phyloP scores from a whole-genome alignment of 2,888 invertebrate genomes.

The Agonopterix heracliana region DNA sequence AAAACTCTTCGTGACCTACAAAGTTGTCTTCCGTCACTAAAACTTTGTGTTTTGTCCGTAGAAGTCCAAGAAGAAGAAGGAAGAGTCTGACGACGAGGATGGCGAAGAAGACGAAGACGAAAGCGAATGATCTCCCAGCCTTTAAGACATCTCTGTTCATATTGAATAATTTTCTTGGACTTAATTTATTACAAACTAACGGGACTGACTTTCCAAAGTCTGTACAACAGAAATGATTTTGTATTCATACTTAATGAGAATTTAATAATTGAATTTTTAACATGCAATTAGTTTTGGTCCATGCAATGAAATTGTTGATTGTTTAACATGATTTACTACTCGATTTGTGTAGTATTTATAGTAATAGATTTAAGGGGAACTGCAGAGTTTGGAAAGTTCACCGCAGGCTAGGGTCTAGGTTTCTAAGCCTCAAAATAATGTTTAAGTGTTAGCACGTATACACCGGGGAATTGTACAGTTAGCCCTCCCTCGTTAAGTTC shows the following conservation, averaged over 20 bases:
- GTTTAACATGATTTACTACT: constrained; percentile 39
- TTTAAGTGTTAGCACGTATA: constrained; percentile 75
- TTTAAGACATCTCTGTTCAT: constrained; percentile 66
- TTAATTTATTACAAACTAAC: constrained; percentile 75
- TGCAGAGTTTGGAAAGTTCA: constrained; percentile 73
- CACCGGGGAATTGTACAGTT: constrained; percentile 75
- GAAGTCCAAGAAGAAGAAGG: constrained; percentile 78
- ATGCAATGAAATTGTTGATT: constrained; percentile 50
- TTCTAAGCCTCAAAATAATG: constrained; percentile 71
- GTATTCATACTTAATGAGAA: constrained; percentile 1
- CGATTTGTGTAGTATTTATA: constrained; percentile 40
- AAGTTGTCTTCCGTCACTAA: neutral
- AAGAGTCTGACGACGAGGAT: constrained; percentile 79
- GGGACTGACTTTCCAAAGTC: constrained; percentile 73
- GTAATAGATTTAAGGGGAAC: constrained; percentile 34
- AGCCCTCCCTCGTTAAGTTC: constrained; percentile 76
- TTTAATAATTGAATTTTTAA: constrained; percentile 1
- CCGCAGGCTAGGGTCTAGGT: constrained; percentile 68
- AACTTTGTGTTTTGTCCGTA: constrained; percentile 13
- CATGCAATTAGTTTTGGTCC: constrained; percentile 16
- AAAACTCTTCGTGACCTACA: neutral
- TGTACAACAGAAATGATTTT: constrained; percentile 21
- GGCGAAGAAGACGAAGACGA: constrained; percentile 79
- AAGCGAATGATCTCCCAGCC: constrained; percentile 78
- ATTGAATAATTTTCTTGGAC: constrained; percentile 75